Base-by-base conservation (phyloP, 1,140 invertebrate genomes). In the Diploscapter pachys region DNA sequence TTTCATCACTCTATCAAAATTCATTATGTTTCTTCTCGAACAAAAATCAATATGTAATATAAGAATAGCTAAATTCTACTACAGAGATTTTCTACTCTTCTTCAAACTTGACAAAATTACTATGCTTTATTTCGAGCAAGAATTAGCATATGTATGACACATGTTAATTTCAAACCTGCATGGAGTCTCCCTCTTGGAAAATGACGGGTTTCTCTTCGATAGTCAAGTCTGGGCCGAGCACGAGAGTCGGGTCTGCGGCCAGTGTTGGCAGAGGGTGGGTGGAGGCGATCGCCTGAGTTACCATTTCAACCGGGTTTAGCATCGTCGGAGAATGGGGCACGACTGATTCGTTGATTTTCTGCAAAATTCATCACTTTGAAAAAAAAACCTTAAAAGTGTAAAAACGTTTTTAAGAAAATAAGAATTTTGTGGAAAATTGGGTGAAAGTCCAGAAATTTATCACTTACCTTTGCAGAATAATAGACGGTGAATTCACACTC, bases 151-250 rank as follows among this genome's bases (percentile, higher is more conserved):
- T 31, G 31, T 31, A 31, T 31, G 31, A 31, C 31, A 31, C 31
- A 31, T 31, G 31, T 31, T 31, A 31, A 31, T 31, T 31, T 31
- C 31, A 31, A 31, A 31, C 31, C 89, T 96, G 94, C 85, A 96
- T 93, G 85, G 93, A 94, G 87, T 97, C 94, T 52, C 94, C 94
- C 86, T 95, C 93, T 78, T 93, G 91, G 86, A 94, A 96, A 71
- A 92, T 87, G 73, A 93, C 89, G 4, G 91, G 90, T 6, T 90
- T 89, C 86, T 95, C 93, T 11, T 93, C 92, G 77, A 91, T 89
- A 77, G 90, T 89, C 85, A 91, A 92, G 83, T 94, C 92, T 3
- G 70, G 68, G 0, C 92, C 92, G 83, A 95, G 92, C 75, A 90
- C 90, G 90, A 93, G 92, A 50, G 89, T 88, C 79, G 91, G 91